phyloP scores from a whole-genome alignment of 2,797 vertebrate species.

The Botia almorhae region DNA sequence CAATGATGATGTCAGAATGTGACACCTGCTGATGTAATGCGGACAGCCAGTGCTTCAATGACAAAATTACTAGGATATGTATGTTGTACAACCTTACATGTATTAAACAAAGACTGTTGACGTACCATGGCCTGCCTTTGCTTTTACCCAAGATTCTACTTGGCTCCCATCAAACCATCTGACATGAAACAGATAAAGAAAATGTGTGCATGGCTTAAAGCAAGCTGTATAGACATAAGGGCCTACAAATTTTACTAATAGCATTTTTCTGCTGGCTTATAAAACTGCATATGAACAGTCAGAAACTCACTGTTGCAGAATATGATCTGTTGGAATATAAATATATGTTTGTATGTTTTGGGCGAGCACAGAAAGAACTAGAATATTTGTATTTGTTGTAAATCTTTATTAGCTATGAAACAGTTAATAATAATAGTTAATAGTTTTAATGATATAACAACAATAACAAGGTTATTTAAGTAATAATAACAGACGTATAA shows the following conservation, averaged over 20 bases:
- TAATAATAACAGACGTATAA: no score
- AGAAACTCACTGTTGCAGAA: conserved; percentile 55
- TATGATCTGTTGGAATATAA: not conserved
- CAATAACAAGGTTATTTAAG: no score
- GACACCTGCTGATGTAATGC: no score
- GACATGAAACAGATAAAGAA: not conserved
- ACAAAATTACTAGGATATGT: not conserved
- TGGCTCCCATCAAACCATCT: not conserved
- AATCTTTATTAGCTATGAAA: conserved; percentile 86
- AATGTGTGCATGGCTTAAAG: not conserved
- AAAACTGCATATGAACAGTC: conserved; percentile 51
- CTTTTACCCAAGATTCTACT: not conserved
- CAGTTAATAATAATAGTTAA: conserved; percentile 45
- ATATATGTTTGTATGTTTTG: not conserved
- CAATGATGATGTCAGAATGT: no score
- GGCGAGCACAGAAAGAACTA: conserved; percentile 26
- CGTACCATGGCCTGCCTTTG: not conserved
- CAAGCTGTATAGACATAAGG: not conserved
- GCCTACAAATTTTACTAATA: not conserved
- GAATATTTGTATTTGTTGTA: conserved; percentile 82
- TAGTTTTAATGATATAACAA: no score
- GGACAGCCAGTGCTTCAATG: no score
- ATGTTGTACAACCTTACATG: not conserved
- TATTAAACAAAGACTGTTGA: not conserved
- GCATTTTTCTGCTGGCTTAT: not conserved